These are phyloP conservation scores for Aramus guarauna DNA, from an alignment of 2,113 vertebrate genomes.

Conservation along the genomic window DNA sequence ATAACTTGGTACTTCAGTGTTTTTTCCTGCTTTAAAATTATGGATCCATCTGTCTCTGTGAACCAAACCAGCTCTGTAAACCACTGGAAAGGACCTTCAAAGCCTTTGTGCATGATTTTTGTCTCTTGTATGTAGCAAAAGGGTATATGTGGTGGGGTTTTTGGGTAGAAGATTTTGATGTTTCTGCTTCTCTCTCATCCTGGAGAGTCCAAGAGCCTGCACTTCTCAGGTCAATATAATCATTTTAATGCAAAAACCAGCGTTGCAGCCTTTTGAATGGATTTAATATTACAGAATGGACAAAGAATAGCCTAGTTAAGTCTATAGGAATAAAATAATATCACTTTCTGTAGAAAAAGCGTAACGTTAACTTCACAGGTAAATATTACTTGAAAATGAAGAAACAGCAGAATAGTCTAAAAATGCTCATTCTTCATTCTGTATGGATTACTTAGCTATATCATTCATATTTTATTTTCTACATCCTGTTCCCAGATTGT, in stretches of 20 bases:
- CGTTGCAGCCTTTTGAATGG: not conserved
- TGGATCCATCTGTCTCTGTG: not conserved
- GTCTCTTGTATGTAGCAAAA: not conserved
- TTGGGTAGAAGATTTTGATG: not conserved
- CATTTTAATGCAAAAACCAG: not conserved
- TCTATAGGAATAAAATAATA: not conserved
- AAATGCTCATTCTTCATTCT: not conserved
- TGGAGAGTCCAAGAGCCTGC: not conserved
- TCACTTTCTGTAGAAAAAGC: not conserved
- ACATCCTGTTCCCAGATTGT: not conserved
- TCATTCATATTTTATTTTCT: not conserved
- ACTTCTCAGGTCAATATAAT: not conserved
- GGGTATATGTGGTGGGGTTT: too few species aligned
- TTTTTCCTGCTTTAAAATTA: not conserved
- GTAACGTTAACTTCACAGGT: not conserved
- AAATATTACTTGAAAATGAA: not conserved
- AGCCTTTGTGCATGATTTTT: not conserved
- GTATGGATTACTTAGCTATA: not conserved
- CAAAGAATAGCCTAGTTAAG: not conserved
- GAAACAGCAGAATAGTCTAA: not conserved
- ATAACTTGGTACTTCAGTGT: not conserved
- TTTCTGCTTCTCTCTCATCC: not conserved
- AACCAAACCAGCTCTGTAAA: not conserved
- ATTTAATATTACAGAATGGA: not conserved
- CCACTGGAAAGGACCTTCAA: not conserved